These are phyloP conservation scores for Hypotaenidia okinawae DNA, from an alignment of 2,797 vertebrate species.

Conservation along the genomic window DNA sequence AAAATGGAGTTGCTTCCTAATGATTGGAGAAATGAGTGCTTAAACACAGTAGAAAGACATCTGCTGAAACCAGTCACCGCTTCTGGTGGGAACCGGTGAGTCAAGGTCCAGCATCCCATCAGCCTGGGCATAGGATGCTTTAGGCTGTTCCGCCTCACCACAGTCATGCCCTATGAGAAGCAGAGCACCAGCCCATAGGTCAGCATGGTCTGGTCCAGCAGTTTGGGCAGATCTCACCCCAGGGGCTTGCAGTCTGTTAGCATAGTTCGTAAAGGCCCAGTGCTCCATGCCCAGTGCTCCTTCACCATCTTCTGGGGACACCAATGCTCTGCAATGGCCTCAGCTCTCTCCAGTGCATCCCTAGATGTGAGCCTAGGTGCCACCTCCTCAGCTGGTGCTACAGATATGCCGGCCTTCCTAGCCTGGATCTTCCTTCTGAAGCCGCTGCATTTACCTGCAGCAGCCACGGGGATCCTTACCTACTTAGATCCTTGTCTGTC, in stretches of 20 bases:
- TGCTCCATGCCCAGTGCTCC: not conserved
- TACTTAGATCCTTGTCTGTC: not conserved
- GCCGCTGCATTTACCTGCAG: not conserved
- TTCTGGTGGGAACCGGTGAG: not conserved
- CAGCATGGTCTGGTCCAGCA: not conserved
- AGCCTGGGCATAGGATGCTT: not conserved
- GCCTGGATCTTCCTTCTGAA: not conserved
- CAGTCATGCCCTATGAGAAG: not conserved
- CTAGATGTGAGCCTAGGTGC: too few relatives aligned
- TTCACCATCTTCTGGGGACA: not conserved
- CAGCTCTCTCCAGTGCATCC: not conserved
- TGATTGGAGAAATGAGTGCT: accelerated
- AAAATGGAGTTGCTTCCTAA: not conserved
- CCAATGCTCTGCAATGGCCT: accelerated
- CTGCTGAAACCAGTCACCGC: not conserved
- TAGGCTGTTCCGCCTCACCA: not conserved
- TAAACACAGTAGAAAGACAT: not conserved
- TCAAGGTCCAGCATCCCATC: too few relatives aligned
- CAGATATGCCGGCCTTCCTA: not conserved
- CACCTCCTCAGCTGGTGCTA: accelerated
- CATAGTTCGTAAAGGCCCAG: not conserved
- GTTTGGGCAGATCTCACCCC: not conserved
- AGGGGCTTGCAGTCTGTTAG: not conserved
- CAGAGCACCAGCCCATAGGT: not conserved
- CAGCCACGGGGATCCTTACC: not conserved